Evolutionary conservation across 1,140 invertebrate genomes (phyloP).

Genomic region (Bombus consobrinus): DNA sequence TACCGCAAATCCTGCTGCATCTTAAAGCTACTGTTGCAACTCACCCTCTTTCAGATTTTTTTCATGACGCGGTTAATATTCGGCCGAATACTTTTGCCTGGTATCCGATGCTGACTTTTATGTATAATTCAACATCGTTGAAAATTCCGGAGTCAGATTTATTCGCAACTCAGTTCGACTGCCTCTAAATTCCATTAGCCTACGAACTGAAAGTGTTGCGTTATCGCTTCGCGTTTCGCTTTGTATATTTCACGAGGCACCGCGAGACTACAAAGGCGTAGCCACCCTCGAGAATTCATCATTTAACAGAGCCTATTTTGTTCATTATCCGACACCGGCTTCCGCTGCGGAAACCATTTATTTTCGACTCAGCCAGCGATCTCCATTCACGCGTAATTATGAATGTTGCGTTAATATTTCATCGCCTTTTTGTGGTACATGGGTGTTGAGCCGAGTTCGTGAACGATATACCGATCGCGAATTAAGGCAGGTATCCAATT

Average conservation of each 20-base stretch:
- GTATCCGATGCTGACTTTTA: not conserved
- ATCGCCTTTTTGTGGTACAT: not conserved
- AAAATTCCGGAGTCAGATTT: slow-evolving; percentile 2
- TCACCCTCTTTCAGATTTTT: not conserved
- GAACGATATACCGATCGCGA: not conserved
- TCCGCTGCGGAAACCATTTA: not conserved
- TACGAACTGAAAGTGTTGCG: slow-evolving; percentile 6
- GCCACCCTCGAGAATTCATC: slow-evolving; percentile 9
- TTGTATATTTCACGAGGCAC: slow-evolving; percentile 20
- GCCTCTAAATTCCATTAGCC: slow-evolving; percentile 17
- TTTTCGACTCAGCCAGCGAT: not conserved
- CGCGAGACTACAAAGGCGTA: not conserved
- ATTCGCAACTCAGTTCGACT: not conserved
- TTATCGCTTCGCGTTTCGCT: not conserved
- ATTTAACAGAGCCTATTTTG: slow-evolving; percentile 25
- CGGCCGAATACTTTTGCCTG: not conserved
- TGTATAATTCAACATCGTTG: not conserved
- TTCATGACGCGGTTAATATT: not conserved
- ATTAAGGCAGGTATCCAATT: not conserved
- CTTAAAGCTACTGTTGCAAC: not conserved
- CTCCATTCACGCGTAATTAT: slow-evolving; percentile 16
- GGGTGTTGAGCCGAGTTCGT: not conserved
- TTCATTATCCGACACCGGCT: slow-evolving; percentile 20
- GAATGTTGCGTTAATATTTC: slow-evolving; percentile 21
- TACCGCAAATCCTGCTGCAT: not conserved